Conservation (phyloP, 2,888 invertebrate species). For the Spicauda simplicius region DNA sequence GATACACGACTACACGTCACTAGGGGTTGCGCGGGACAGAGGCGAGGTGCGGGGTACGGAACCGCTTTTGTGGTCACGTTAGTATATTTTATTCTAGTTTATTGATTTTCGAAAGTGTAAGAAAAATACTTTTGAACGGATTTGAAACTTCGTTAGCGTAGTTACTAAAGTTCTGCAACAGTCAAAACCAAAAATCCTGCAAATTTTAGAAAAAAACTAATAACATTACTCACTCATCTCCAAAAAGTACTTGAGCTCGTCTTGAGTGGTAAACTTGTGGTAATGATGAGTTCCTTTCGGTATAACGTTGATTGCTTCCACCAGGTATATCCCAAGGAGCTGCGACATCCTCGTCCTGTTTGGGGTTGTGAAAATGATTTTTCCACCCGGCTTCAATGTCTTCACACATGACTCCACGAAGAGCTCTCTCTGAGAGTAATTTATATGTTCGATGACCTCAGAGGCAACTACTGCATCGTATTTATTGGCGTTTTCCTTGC, state of each 20-base stretch:
- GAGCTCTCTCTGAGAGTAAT: conserved; percentile 82
- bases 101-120: no score
- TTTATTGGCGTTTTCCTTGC: conserved; percentile 61
- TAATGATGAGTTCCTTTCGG: conserved; percentile 96
- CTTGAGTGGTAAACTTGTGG: conserved; percentile 94
- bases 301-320: conserved; percentile 89
- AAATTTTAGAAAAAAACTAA: no score
- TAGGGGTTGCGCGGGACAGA: no score
- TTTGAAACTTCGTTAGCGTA: no score
- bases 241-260: conserved; percentile 88
- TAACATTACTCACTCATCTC: conserved; percentile 86
- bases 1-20: no score
- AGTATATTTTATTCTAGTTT: no score
- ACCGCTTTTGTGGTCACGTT: no score
- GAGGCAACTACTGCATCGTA: conserved; percentile 95
- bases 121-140: no score
- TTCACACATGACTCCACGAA: conserved; percentile 88
- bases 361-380: conserved; percentile 88
- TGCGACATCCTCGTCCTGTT: conserved; percentile 87
- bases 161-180: no score
- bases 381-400: conserved; percentile 87
- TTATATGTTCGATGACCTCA: conserved; percentile 95
- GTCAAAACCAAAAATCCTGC: no score
- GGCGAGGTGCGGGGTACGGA: no score
- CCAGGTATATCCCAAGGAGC: conserved; percentile 86